A percentile compares a stretch with the other conserved stretches of the same genome.
Evolutionary conservation across 2,113 vertebrate genomes (phyloP).

Genomic region (Zapus hudsonius): DNA sequence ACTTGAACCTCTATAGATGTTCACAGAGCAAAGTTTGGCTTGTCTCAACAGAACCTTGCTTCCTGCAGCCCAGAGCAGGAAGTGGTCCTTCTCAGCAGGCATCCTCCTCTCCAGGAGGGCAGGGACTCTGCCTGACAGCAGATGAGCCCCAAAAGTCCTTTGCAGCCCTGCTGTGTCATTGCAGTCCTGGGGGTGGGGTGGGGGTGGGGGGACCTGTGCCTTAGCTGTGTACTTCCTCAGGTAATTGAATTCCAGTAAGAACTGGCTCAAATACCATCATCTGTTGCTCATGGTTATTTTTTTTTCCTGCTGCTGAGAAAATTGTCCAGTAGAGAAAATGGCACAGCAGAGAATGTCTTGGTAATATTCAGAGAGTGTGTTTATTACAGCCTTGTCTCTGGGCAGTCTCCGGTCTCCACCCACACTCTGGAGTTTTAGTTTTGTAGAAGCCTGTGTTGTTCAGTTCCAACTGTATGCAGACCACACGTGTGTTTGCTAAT

Average conservation of each 20-base stretch:
- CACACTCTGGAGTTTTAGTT: conserved; percentile 60
- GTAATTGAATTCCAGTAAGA: conserved; percentile 75
- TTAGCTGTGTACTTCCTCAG: conserved; percentile 61
- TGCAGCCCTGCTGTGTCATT: conserved; percentile 86
- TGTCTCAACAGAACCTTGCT: conserved; percentile 58
- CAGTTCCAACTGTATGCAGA: not conserved
- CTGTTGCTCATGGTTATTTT: conserved; percentile 35
- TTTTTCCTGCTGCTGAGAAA: conserved; percentile 54
- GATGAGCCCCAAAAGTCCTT: conserved; percentile 53
- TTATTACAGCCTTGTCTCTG: conserved; percentile 74
- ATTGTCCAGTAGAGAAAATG: conserved; percentile 71
- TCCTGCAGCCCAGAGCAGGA: not conserved
- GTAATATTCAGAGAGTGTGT: conserved; percentile 62
- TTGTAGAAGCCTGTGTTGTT: conserved; percentile 50
- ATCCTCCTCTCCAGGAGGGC: conserved; percentile 10
- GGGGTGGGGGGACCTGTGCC: conserved; percentile 66
- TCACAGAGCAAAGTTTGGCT: conserved; percentile 81
- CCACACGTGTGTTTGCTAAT: conserved; percentile 43
- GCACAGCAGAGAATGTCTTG: conserved; percentile 55
- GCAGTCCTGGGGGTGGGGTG: conserved; percentile 75
- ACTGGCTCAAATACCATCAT: conserved; percentile 75
- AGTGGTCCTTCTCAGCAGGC: conserved; percentile 29
- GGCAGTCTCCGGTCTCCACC: conserved; percentile 52
- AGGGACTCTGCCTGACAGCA: conserved; percentile 57
- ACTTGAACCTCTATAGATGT: conserved; percentile 22